Percentiles rank a stretch among this genome's conserved stretches.
phyloP scores from a whole-genome alignment of 2,797 vertebrate genomes.

The Pseudomugil tenellus region DNA sequence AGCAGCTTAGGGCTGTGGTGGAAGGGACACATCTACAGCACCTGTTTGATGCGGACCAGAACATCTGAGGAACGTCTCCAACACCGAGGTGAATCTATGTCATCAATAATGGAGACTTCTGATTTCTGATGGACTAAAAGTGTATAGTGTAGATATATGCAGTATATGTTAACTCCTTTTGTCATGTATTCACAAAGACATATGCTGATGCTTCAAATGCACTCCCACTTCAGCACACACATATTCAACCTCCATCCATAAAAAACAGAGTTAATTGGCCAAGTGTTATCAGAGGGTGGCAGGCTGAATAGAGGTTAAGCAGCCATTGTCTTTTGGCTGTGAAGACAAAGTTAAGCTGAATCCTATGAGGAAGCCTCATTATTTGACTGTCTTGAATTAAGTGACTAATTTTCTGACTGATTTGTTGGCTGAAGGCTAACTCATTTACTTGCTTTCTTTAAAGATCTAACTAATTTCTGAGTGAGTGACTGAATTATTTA shows the following conservation, averaged over 20 bases:
- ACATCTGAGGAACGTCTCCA: no score
- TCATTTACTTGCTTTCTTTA: constrained; percentile 43
- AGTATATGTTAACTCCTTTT: no score
- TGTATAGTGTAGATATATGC: neutral
- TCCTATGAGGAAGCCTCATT: constrained; percentile 46
- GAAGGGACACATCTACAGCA: no score
- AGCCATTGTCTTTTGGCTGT: constrained; percentile 64
- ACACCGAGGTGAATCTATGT: no score
- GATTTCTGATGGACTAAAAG: no score
- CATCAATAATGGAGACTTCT: no score
- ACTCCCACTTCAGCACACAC: constrained; percentile 1
- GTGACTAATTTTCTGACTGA: constrained; percentile 57
- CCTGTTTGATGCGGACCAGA: no score
- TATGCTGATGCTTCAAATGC: neutral
- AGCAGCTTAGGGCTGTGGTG: no score
- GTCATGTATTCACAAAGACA: neutral
- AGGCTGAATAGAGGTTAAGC: constrained; percentile 71
- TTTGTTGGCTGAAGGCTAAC: constrained; percentile 40
- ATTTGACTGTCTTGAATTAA: constrained; percentile 59
- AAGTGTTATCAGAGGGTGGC: constrained; percentile 72
- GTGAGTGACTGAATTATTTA: constrained; percentile 48
- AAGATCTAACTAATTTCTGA: constrained; percentile 47
- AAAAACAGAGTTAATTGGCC: constrained; percentile 71
- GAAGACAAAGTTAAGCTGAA: constrained; percentile 66
- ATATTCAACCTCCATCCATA: constrained; percentile 15